Conservation (phyloP, 2,888 invertebrate genomes). For the Pherbina coryleti region DNA sequence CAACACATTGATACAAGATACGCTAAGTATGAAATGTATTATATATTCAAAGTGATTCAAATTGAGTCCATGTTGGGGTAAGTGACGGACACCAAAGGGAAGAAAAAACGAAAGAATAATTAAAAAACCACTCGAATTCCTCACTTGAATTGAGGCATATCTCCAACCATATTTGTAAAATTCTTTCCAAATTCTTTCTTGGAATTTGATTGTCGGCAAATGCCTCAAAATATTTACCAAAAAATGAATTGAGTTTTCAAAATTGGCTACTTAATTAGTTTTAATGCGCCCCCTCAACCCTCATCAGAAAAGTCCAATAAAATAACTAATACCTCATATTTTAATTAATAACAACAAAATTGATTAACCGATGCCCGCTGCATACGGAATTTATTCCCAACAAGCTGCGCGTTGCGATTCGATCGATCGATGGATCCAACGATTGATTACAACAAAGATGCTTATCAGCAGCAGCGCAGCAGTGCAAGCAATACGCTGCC, state of each 20-base stretch:
- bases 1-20: too few species aligned
- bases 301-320: neutral
- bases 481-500: constrained; percentile 6
- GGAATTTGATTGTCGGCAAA: neutral
- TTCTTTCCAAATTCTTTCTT: too few species aligned
- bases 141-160: too few species aligned
- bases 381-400: constrained; percentile 36
- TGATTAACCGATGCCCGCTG: constrained; percentile 32
- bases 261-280: constrained; percentile 26
- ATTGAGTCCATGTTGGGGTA: too few species aligned
- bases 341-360: constrained; percentile 36
- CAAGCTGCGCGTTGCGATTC: neutral
- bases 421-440: constrained; percentile 24
- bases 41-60: too few species aligned
- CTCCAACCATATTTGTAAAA: too few species aligned
- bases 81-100: too few species aligned
- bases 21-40: too few species aligned
- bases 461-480: constrained; percentile 21
- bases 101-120: too few species aligned
- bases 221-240: neutral
- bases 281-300: constrained; percentile 4
- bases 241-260: constrained; percentile 30
- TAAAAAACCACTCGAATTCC: too few species aligned
- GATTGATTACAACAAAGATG: constrained; percentile 19
- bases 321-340: constrained; percentile 31